Base-by-base conservation (phyloP, 1,140 invertebrate species). In the Lycorma delicatula region DNA sequence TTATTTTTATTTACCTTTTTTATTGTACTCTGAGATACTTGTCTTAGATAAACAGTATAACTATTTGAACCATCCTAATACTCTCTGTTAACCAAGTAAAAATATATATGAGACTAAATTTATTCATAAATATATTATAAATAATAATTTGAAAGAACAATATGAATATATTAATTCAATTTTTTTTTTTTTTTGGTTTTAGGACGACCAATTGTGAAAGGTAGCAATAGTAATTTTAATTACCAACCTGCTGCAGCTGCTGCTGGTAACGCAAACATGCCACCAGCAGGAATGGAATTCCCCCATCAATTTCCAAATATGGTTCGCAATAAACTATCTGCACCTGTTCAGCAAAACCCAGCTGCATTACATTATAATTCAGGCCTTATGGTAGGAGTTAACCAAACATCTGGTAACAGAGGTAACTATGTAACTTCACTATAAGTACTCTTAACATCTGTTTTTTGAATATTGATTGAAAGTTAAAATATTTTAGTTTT, bases 201-300 rank as follows among this genome's bases (percentile, higher is more conserved):
- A 44, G 41, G 41, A 22, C 18, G 41, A 44, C 41, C 41, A 44
- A 44, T 44, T 18, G 41, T 44, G 41, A 44, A 44, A 44, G 41
- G 41, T 9, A 22, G 41, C n/a, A 44, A 44, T 18, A 18, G 36
- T 16, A 44, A 22, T 22, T 44, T 20, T 22, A 44, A 44, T 22
- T 44, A 44, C 11, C 41, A 41, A 41, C 36, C 41, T 7, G 41
- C n/a, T 16, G 12, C 3, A 41, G 20, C 38, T 16, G 20, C 12
- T 4, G 3, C 38, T 16, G 20, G 5, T 5, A 41, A n/a, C n/a
- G 12, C 3, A 41, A 44, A 7, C 13, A 5, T 22, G 23, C 4
- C 41, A 44, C 18, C 41, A 44, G 11, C 41, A 11, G 6, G 18
- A 6, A 44, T 22, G 23, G 11, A 16, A 44, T 16, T n/a, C 13